Conservation (phyloP, 1,140 invertebrate species). For the Drosophila subpulchrella region DNA sequence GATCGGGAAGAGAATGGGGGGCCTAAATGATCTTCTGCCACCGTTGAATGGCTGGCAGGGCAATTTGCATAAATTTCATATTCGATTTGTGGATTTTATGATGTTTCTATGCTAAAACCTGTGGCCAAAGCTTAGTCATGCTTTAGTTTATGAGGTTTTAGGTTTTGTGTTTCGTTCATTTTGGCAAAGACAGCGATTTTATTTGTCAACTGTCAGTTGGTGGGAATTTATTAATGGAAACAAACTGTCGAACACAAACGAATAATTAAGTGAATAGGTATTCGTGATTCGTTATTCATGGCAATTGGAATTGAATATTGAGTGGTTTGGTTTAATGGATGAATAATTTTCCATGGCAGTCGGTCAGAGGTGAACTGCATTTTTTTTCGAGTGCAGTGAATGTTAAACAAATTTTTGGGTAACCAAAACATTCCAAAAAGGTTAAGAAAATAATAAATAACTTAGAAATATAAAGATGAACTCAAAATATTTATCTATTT, state of each 20-base stretch:
- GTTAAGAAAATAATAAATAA: no score
- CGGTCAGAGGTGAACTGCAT: constrained; percentile 8
- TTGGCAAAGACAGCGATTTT: constrained; percentile 42
- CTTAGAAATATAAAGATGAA: no score
- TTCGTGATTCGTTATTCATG: constrained; percentile 25
- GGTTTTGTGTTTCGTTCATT: constrained; percentile 14
- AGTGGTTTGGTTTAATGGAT: constrained; percentile 14
- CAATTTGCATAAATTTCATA: constrained; percentile 56
- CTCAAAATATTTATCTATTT: no score
- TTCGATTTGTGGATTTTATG: constrained; percentile 58
- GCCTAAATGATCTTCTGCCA: constrained; percentile 60
- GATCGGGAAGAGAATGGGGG: constrained; percentile 15
- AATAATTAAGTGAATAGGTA: constrained; percentile 36
- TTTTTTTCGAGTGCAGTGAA: not conserved
- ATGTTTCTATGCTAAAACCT: constrained; percentile 55
- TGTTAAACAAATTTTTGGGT: not conserved
- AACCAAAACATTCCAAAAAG: no score
- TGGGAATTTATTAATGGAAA: constrained; percentile 61
- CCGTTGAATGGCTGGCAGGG: constrained; percentile 42
- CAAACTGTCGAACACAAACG: constrained; percentile 42
- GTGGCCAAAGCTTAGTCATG: constrained; percentile 44
- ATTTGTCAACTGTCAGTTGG: constrained; percentile 53
- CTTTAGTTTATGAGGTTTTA: constrained; percentile 48
- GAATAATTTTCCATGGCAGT: constrained; percentile 14
- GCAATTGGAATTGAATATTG: constrained; percentile 36